A percentile compares a stretch with the other conserved stretches of the same genome.
phyloP scores from a whole-genome alignment of 2,888 invertebrate genomes.

The Leucophenga maculata region DNA sequence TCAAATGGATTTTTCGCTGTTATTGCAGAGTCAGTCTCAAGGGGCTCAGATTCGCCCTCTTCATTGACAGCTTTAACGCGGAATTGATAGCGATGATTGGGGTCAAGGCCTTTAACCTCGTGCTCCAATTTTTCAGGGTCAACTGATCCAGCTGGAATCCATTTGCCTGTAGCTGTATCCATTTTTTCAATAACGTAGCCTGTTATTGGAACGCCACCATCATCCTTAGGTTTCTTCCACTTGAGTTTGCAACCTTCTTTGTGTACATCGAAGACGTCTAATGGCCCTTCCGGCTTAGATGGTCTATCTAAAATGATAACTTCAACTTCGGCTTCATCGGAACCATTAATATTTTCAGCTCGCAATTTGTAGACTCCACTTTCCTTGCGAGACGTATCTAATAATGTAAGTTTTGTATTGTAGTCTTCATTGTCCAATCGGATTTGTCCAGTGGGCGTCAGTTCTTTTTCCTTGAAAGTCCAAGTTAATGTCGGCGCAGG shows the following conservation, averaged over 20 bases:
- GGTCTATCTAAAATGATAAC: constrained; percentile 84
- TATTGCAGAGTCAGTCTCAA: constrained; percentile 89
- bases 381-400: constrained; percentile 86
- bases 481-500: constrained; percentile 93
- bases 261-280: constrained; percentile 91
- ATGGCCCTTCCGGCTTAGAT: constrained; percentile 82
- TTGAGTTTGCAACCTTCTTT: constrained; percentile 94
- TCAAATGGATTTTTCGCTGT: constrained; percentile 98
- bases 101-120: constrained; percentile 88
- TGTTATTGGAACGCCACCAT: constrained; percentile 92
- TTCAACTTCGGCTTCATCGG: constrained; percentile 95
- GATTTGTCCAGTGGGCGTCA: constrained; percentile 79
- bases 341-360: constrained; percentile 94
- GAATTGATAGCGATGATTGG: constrained; percentile 97
- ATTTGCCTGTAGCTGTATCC: constrained; percentile 89
- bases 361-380: constrained; percentile 92
- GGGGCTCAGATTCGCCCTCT: constrained; percentile 96
- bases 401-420: constrained; percentile 87
- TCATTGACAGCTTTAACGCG: constrained; percentile 97
- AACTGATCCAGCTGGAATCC: constrained; percentile 89
- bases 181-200: constrained; percentile 96
- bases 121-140: constrained; percentile 87
- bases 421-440: constrained; percentile 93
- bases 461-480: constrained; percentile 75
- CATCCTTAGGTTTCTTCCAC: constrained; percentile 97